Base-by-base conservation (phyloP, 2,888 invertebrate species). In the Synanthedon vespiformis region DNA sequence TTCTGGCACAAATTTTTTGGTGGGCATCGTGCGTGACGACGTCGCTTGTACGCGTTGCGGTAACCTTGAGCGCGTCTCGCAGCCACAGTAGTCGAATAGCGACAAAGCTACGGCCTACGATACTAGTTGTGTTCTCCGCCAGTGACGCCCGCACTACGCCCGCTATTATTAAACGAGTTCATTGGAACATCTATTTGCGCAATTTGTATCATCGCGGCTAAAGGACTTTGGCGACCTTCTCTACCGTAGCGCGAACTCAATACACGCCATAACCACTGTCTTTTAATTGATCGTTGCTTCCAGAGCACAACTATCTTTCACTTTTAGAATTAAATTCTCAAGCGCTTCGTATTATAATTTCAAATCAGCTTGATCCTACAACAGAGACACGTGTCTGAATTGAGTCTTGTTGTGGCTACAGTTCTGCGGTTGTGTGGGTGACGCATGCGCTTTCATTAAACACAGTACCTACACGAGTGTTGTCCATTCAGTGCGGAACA, bases 101-200 rank as follows among this genome's bases (percentile, higher is more conserved):
- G 63, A 67, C 68, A 57, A 51, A 54, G 51, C 58, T 67, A 67
- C 63, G 64, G 34, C 34, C 34, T 34, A 34, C 34, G 34, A 34
- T 34, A 34, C 67, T 62, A 66, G 70, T 74, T 56, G 52, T 52
- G 55, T 55, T 66, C 67, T 75, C 72, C 72, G 34, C 72, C 69
- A 68, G 74, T 73, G 77, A 77, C 80, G 80, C 79, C 81, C 73
- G 77, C 84, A 73, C 81, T 80, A 81, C 80, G 79, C 76, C 74
- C 62, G 80, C 85, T 86, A 85, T 84, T 83, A 84, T 81, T 86
- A 83, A 83, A 84, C 77, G 84, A 87, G 85, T 86, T 86, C 86
- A 86, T 84, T 86, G 86, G 86, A 86, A 84, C 84, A 81, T 86
- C 86, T 85, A 85, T 86, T 87, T 84, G 82, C 82, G 86, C 83